A percentile compares a stretch with the other conserved stretches of the same genome.
These are phyloP conservation scores for Heliothis peltigera DNA, from an alignment of 2,888 invertebrate species.

Conservation along the genomic window DNA sequence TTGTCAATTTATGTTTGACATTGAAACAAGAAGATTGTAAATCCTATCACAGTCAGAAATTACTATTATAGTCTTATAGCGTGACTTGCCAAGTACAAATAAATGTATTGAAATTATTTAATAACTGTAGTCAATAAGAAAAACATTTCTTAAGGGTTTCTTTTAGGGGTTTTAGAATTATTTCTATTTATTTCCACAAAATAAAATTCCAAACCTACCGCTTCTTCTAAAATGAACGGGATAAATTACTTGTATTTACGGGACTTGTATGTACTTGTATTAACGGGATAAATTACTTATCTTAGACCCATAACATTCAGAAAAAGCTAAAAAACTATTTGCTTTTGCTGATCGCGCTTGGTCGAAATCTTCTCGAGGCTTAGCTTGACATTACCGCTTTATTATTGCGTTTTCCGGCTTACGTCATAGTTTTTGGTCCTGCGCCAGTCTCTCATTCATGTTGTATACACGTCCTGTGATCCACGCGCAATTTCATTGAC, in stretches of 20 bases:
- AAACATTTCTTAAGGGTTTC: too few species aligned
- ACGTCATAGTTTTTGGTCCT: slow-evolving; percentile 44
- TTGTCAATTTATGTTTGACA: slow-evolving; percentile 39
- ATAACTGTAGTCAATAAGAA: too few species aligned
- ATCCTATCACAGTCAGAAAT: slow-evolving; percentile 14
- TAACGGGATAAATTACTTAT: background rate
- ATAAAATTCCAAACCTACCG: too few species aligned
- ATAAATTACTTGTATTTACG: too few species aligned
- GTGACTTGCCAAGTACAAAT: background rate
- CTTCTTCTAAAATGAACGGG: too few species aligned
- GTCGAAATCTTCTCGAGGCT: background rate
- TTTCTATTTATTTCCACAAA: too few species aligned
- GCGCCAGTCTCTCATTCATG: slow-evolving; percentile 48
- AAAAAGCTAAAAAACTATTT: background rate
- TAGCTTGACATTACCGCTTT: slow-evolving; percentile 19
- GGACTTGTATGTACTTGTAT: too few species aligned
- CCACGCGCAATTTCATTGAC: slow-evolving; percentile 21
- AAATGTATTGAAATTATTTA: background rate
- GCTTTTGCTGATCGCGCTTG: too few species aligned
- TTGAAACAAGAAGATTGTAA: slow-evolving; percentile 36
- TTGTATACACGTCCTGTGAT: slow-evolving; percentile 29
- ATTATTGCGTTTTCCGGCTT: slow-evolving; percentile 31
- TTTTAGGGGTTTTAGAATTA: too few species aligned
- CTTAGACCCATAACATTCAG: background rate
- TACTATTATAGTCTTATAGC: slow-evolving; percentile 14